These are phyloP conservation scores for Virgularia gustaviana DNA, from an alignment of 92 coral and sea anemone species.

Conservation along the genomic window DNA sequence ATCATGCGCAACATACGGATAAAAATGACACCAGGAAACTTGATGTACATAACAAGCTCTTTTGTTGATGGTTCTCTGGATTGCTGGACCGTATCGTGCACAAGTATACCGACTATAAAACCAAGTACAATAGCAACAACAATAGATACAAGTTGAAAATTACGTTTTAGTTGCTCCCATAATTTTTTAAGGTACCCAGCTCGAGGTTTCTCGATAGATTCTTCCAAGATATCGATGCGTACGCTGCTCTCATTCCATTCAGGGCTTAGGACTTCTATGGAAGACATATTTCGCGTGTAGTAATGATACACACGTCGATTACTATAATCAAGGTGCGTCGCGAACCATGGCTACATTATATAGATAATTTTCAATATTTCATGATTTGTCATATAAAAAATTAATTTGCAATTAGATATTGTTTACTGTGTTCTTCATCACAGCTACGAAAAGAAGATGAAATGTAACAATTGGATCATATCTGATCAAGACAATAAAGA, in stretches of 20 bases:
- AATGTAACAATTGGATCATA: background rate
- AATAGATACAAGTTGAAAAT: slow-evolving; percentile 63
- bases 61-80: slow-evolving; percentile 57
- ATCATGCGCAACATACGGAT: slow-evolving; percentile 85
- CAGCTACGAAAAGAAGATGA: background rate
- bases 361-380: background rate
- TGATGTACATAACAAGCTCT: slow-evolving; percentile 65
- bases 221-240: slow-evolving; percentile 1
- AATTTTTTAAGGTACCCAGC: background rate
- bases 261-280: background rate
- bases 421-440: background rate
- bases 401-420: background rate
- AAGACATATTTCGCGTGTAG: background rate
- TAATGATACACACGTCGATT: no score
- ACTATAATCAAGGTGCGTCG: no score
- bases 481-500: no score
- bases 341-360: no score
- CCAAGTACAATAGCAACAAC: slow-evolving; percentile 65
- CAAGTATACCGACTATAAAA: slow-evolving; percentile 62
- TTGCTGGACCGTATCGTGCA: slow-evolving; percentile 65
- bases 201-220: slow-evolving; percentile 6
- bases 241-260: background rate
- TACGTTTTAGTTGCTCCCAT: background rate
- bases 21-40: slow-evolving; percentile 77
- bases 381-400: background rate